A percentile compares a stretch with the other conserved stretches of the same genome.
Conservation (phyloP, 2,113 vertebrate species). For the Onychorhynchus coronatus region DNA sequence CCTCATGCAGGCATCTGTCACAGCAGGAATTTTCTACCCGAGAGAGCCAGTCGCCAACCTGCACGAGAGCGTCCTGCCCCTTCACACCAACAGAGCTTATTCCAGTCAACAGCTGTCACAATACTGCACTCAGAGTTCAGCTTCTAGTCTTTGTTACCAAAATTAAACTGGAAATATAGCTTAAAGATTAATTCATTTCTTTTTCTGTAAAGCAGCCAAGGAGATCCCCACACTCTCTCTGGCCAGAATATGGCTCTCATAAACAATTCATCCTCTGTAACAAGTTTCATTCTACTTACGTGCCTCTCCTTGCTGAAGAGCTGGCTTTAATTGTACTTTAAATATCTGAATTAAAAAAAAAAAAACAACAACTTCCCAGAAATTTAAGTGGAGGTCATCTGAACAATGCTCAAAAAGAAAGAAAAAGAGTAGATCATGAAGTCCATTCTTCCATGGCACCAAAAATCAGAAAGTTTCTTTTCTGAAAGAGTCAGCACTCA, state of each 20-base stretch:
- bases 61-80: not conserved
- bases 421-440: not conserved
- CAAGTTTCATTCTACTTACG: not conserved
- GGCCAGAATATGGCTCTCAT: not conserved
- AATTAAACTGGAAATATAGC: not conserved
- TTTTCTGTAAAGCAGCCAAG: not conserved
- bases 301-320: not conserved
- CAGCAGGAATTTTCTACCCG: not conserved
- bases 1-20: not conserved
- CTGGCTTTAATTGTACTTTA: not conserved
- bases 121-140: not conserved
- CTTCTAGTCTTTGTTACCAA: not conserved
- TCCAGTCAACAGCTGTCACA: not conserved
- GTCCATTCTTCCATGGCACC: not conserved
- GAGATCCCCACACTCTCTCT: not conserved
- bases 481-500: not conserved
- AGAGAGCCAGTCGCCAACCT: not conserved
- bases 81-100: not conserved
- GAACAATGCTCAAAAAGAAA: not conserved
- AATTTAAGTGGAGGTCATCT: not conserved
- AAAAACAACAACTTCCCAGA: not conserved
- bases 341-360: not conserved
- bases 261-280: not conserved
- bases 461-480: not conserved
- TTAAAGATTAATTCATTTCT: not conserved